Evolutionary conservation across 92 coral and sea anemone species (phyloP).

Genomic region (Zoanthus sociatus): DNA sequence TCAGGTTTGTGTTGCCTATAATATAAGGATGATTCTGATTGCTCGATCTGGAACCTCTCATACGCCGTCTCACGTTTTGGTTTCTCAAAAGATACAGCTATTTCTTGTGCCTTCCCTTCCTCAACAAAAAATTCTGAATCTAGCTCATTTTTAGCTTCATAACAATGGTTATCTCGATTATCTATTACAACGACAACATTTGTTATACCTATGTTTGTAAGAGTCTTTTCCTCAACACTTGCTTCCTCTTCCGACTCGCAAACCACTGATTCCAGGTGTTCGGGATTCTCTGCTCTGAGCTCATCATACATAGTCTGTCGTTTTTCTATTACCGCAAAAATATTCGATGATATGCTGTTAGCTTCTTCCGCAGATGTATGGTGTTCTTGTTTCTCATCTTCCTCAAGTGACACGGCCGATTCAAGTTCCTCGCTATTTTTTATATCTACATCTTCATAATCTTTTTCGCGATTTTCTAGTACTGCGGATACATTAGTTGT

Average conservation of each 20-base stretch:
- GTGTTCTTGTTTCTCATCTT: neutral
- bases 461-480: neutral
- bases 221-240: constrained; percentile 32
- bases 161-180: neutral
- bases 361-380: neutral
- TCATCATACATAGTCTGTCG: constrained; percentile 3
- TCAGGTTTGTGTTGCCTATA: neutral
- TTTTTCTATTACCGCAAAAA: constrained; percentile 11
- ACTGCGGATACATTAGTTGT: neutral
- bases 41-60: neutral
- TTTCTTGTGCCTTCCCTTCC: neutral
- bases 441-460: neutral
- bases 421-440: neutral
- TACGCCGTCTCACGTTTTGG: neutral
- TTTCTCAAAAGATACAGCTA: neutral
- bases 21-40: neutral
- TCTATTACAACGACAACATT: constrained; percentile 4
- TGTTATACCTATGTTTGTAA: constrained; percentile 23
- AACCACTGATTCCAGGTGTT: constrained; percentile 35
- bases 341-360: neutral
- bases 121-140: neutral
- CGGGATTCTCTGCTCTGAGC: constrained; percentile 33
- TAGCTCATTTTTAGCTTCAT: neutral
- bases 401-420: neutral
- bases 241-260: constrained; percentile 17